A percentile compares a stretch with the other conserved stretches of the same genome.
phyloP scores from a whole-genome alignment of 2,888 invertebrate genomes.

The Clitarchus hookeri region DNA sequence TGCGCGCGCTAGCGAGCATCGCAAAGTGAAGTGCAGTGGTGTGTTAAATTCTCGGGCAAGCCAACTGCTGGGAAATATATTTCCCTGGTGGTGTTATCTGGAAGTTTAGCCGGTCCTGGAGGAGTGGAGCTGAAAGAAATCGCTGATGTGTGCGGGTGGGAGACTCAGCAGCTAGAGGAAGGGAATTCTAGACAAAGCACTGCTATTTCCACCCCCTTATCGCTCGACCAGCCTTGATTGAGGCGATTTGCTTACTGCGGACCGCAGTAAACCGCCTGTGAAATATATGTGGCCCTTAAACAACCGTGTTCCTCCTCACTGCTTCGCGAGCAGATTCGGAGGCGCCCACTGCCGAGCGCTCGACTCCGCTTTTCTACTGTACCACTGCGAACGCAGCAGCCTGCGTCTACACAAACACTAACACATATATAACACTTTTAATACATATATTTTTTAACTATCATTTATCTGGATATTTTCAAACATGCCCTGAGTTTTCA shows the following conservation, averaged over 20 bases:
- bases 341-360: neutral
- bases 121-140: neutral
- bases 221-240: conserved; percentile 20
- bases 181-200: conserved; percentile 19
- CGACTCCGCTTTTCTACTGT: no score
- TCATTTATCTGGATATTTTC: no score
- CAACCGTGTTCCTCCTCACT: neutral
- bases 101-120: neutral
- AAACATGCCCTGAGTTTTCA: no score
- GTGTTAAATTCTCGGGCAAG: neutral
- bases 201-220: conserved; percentile 20
- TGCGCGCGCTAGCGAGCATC: neutral
- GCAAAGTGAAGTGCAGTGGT: neutral
- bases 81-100: neutral
- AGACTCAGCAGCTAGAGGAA: neutral
- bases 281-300: conserved; percentile 16
- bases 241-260: conserved; percentile 26
- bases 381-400: no score
- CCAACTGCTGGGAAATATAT: conserved; percentile 14
- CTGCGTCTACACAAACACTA: no score
- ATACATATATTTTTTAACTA: no score
- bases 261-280: conserved; percentile 20
- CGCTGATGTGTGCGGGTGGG: conserved; percentile 4
- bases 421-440: no score
- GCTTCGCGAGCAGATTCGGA: neutral